A percentile compares a stretch with the other conserved stretches of the same genome.
Conservation (phyloP, 2,113 vertebrate genomes). For the Cariama cristata region DNA sequence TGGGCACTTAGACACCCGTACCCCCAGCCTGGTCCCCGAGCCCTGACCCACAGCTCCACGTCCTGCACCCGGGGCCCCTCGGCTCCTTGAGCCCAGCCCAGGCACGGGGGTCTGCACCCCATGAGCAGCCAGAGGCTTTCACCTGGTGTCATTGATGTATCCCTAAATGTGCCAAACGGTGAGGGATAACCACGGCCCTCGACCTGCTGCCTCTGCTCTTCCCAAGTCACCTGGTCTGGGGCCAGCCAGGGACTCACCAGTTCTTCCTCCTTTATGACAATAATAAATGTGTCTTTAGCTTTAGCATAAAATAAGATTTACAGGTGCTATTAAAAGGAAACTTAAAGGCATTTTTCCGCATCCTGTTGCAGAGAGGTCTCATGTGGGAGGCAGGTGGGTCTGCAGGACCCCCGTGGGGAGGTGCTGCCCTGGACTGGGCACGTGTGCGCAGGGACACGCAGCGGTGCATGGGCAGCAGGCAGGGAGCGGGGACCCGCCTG, state of each 20-base stretch:
- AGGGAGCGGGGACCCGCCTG: not conserved
- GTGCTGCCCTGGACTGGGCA: not conserved
- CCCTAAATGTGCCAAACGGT: not conserved
- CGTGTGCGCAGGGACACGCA: not conserved
- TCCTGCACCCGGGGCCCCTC: not conserved
- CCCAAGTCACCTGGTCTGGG: accelerated
- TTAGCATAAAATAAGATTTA: conserved; percentile 20
- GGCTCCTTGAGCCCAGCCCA: not conserved
- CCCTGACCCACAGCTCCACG: not conserved
- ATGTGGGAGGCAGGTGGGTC: conserved; percentile 9
- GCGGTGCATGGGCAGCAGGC: not conserved
- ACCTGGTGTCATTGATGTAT: not conserved
- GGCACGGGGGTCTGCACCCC: accelerated
- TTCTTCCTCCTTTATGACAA: conserved; percentile 6
- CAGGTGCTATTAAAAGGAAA: conserved; percentile 9
- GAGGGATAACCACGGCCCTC: accelerated
- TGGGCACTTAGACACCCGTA: accelerated
- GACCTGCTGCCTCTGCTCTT: not conserved
- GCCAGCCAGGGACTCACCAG: not conserved
- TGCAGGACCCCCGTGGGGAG: not conserved
- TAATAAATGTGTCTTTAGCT: not conserved
- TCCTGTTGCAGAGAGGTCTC: not conserved
- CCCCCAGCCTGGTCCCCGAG: not conserved
- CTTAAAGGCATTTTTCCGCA: not conserved
- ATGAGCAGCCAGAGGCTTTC: not conserved